Evolutionary conservation across 2,113 vertebrate species (phyloP).

Genomic region (Dicaeum eximium): DNA sequence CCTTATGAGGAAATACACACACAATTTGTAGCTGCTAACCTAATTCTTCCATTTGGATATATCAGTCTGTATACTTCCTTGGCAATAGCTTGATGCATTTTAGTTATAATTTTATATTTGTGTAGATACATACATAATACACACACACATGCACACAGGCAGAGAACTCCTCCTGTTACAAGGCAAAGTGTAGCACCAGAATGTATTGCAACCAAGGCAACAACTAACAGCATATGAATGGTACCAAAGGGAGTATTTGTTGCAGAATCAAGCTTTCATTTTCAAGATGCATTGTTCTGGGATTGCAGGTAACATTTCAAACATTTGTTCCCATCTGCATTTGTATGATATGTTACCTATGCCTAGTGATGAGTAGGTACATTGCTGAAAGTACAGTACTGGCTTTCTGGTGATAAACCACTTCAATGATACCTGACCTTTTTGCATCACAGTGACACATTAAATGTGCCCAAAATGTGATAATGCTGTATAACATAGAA

Average conservation of each 20-base stretch:
- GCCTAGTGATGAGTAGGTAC: neutral
- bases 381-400: neutral
- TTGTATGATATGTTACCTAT: neutral
- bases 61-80: neutral
- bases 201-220: neutral
- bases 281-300: neutral
- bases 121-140: neutral
- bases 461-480: neutral
- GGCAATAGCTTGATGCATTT: neutral
- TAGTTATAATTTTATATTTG: neutral
- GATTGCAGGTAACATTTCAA: neutral
- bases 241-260: neutral
- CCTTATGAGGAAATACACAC: constrained; percentile 1
- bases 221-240: neutral
- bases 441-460: neutral
- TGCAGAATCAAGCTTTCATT: neutral
- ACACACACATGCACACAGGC: neutral
- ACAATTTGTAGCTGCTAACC: neutral
- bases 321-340: neutral
- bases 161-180: neutral
- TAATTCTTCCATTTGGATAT: neutral
- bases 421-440: neutral
- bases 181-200: neutral
- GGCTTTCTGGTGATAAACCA: constrained; percentile 8
- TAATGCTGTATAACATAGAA: neutral